Evolutionary conservation across 1,140 invertebrate species (phyloP), one percentile per base, ranked within the genome.

Genomic region (Lanistes nyassanus): DNA sequence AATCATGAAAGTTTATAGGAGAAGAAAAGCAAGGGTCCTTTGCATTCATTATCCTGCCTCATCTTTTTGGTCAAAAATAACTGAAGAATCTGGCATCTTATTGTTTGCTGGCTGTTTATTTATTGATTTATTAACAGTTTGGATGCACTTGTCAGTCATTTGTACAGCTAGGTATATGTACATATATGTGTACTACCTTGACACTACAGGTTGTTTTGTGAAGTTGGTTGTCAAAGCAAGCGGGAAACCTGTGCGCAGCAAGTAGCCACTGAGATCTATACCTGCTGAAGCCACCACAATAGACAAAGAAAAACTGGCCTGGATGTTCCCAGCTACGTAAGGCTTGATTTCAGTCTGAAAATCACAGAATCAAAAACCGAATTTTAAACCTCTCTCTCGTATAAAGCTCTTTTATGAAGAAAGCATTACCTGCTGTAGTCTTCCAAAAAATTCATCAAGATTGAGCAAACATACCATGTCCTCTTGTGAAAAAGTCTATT

Each of bases 181-280:
- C 56, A 11, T 47, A 6, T 6, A 1, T 47, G 19, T 47, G 29
- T 26, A 75, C 67, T 71, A 76, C 75, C 23, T 60, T 6, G 42
- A n/a, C 13, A 47, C n/a, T 34, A 76, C 60, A 7, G 75, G 75
- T 34, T 58, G 68, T 37, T 76, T 76, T 26, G 37, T 70, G 67
- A 60, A 76, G 55, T 64, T 71, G 37, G 58, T 36, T 1, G 47
- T 68, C 29, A 67, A 9, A n/a, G 65, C 64, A 6, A 76, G 16
- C 16, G 75, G 75, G 51, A 76, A 76, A 23, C 36, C 23, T 26
- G 75, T 76, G 11, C 36, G 19, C 75, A 76, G 53, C 13, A 76
- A 55, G 29, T 55, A 62, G 4, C 75, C 75, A 26, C 34, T 53
- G 3, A 76, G n/a, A 19, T 39, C 37, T 34, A 62, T 31, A 29